Evolutionary conservation across 2,113 vertebrate genomes (phyloP).

Genomic region (Malurus cyaneus): DNA sequence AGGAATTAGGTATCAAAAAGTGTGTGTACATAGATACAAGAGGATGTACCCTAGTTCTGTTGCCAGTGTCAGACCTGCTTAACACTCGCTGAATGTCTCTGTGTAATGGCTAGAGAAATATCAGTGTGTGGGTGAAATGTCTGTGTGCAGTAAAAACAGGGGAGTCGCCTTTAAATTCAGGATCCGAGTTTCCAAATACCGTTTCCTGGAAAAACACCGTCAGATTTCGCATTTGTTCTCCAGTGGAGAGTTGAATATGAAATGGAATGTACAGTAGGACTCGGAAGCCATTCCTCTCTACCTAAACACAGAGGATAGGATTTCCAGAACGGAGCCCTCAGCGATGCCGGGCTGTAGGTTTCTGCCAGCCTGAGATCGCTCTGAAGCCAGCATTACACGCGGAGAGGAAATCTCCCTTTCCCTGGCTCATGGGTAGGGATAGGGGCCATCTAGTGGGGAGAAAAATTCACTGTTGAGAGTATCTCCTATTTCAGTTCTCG

Average conservation of each 20-base stretch:
- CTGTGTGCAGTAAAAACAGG: background rate
- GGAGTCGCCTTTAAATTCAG: background rate
- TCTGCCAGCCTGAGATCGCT: background rate
- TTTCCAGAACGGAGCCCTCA: background rate
- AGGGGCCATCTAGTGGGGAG: constrained; percentile 45
- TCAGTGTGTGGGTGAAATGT: background rate
- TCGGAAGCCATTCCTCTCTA: background rate
- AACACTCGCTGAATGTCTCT: background rate
- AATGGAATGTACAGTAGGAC: fast-evolving
- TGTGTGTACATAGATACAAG: background rate
- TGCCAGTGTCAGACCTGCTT: background rate
- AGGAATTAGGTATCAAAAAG: background rate
- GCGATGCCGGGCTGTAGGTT: background rate
- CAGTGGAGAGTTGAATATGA: background rate
- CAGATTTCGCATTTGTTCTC: background rate
- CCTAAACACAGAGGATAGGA: background rate
- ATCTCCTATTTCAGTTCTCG: background rate
- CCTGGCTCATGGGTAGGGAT: background rate
- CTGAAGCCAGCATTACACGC: background rate
- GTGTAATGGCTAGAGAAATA: background rate
- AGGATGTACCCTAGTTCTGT: background rate
- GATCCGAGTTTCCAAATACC: background rate
- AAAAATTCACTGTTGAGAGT: background rate
- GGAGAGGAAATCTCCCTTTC: background rate
- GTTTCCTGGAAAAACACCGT: background rate